Percentiles rank a stretch among this genome's conserved stretches.
These are phyloP conservation scores for Pharmacophagus antenor DNA, from an alignment of 2,888 invertebrate species.

Conservation along the genomic window DNA sequence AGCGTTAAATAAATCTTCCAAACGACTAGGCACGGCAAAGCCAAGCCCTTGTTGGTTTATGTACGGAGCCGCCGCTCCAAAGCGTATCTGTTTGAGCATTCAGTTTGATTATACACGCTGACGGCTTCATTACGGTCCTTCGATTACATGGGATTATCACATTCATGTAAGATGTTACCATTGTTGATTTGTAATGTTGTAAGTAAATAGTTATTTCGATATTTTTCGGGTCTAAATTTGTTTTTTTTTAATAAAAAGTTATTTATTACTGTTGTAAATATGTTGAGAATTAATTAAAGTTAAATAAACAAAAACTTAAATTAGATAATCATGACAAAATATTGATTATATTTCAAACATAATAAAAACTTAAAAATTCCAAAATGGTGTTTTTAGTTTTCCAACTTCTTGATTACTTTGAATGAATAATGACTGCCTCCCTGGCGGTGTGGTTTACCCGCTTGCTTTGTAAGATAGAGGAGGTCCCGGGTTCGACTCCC, in stretches of 20 bases:
- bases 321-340: too few relatives aligned
- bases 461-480: too few relatives aligned
- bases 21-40: constrained; percentile 66
- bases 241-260: background rate
- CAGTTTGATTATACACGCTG: constrained; percentile 71
- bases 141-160: constrained; percentile 32
- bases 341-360: too few relatives aligned
- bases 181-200: background rate
- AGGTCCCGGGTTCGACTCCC: too few relatives aligned
- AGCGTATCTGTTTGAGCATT: constrained; percentile 66
- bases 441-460: too few relatives aligned
- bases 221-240: too few relatives aligned
- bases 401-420: too few relatives aligned
- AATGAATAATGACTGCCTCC: too few relatives aligned
- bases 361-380: too few relatives aligned
- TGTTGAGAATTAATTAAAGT: background rate
- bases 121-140: constrained; percentile 42
- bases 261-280: background rate
- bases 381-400: too few relatives aligned
- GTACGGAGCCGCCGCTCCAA: constrained; percentile 53
- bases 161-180: constrained; percentile 21
- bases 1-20: constrained; percentile 79
- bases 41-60: constrained; percentile 60
- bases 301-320: too few relatives aligned
- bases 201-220: too few relatives aligned